Base-by-base conservation (phyloP, 2,888 invertebrate genomes). In the Drosophila gaucha region DNA sequence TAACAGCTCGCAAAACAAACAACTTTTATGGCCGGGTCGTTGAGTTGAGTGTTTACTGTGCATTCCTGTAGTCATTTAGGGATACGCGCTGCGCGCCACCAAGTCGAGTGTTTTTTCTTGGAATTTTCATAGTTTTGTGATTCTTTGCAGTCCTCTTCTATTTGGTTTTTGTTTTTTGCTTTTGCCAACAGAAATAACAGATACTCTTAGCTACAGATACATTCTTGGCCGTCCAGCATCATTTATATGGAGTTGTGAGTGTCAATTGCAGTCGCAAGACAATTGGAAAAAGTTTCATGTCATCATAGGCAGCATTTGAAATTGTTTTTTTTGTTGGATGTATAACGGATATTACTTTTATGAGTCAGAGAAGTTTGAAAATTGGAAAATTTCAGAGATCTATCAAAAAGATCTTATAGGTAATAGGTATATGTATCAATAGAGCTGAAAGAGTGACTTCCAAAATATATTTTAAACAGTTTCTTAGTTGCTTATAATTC, bases 51-150 rank as follows among this genome's bases (percentile, higher is more conserved):
- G 73, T 78, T 80, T 67, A 62, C 56, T 46, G 69, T 59, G 24
- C 59, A 74, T 74, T 62, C 62, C 67, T 51, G 12, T n/a, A 38
- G 54, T 49, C 70, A 44, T 62, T 70, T 64, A 68, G 69, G 74
- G 74, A 74, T 63, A 38, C 57, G 12, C 44, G 47, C 43, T 3
- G 14, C 46, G 26, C 33, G 49, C 50, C 55, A 55, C 44, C 54
- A 38, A 75, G 65, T 84, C 68, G 72, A 84, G 84, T 86, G 68
- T 41, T 82, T 86, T 49, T 84, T 86, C 84, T 67, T 20, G 71
- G 87, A 84, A 84, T 73, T 31, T 30, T 67, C 76, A 54, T 30
- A 55, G 59, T 66, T 65, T 63, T 69, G 56, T 65, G 59, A 63
- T 59, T 57, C 51, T 69, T 64, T 3, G 44, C 44, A 18, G 28